Conservation (phyloP, 2,797 vertebrate species). For the Chaunax sp. region DNA sequence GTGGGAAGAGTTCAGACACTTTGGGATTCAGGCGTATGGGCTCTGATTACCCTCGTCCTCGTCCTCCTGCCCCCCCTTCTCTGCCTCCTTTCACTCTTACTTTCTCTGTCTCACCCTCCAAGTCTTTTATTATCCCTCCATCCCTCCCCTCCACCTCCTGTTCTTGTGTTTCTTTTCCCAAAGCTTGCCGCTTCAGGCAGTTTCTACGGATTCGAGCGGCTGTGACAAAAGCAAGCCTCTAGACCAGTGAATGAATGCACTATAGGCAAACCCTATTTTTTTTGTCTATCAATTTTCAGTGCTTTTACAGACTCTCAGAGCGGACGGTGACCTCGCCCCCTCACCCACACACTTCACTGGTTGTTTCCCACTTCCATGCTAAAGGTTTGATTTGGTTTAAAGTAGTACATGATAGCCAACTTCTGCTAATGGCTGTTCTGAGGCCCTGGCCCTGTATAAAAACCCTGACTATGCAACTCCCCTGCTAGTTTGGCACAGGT, state of each 20-base stretch:
- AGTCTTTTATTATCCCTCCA: slow-evolving; percentile 54
- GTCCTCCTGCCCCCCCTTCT: slow-evolving; percentile 43
- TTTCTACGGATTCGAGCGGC: slow-evolving; percentile 64
- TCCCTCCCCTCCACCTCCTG: slow-evolving; percentile 47
- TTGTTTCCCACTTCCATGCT: slow-evolving; percentile 60
- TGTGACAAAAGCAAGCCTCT: slow-evolving; percentile 61
- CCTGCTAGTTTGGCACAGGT: slow-evolving; percentile 73
- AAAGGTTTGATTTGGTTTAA: slow-evolving; percentile 62
- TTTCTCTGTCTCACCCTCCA: slow-evolving; percentile 54
- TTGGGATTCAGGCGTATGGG: slow-evolving; percentile 66
- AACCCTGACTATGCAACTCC: slow-evolving; percentile 74
- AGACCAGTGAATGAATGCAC: slow-evolving; percentile 48
- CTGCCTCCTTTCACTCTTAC: slow-evolving; percentile 42
- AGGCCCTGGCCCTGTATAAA: slow-evolving; percentile 61
- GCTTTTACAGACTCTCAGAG: slow-evolving; percentile 52
- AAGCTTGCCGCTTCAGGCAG: slow-evolving; percentile 44
- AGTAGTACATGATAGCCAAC: slow-evolving; percentile 55
- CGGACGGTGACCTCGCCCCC: slow-evolving; percentile 49
- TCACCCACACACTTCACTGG: slow-evolving; percentile 24
- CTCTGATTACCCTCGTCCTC: slow-evolving; percentile 70
- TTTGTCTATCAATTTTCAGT: slow-evolving; percentile 50
- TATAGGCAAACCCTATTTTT: slow-evolving; percentile 43
- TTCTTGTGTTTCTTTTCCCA: slow-evolving; percentile 61
- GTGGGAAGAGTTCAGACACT: slow-evolving; percentile 79
- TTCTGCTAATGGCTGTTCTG: slow-evolving; percentile 69